These are phyloP conservation scores for Apteryx mantelli DNA, from an alignment of 2,113 vertebrate species.

Conservation along the genomic window DNA sequence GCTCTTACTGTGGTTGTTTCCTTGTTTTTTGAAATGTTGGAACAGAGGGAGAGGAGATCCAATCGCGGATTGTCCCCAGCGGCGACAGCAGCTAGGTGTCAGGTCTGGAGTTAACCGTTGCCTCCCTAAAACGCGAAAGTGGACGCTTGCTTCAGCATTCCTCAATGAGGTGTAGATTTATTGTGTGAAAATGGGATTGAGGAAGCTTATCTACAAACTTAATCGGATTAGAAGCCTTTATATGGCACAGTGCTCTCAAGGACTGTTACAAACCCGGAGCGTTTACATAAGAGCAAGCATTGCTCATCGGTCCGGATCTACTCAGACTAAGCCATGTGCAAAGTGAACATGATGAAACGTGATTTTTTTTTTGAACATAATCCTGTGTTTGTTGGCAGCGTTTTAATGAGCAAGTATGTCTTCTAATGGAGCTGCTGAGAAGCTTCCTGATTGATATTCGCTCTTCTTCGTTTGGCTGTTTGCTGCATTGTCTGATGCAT, in stretches of 20 bases:
- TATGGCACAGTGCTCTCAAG: background rate
- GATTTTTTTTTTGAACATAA: fast-evolving
- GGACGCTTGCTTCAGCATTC: background rate
- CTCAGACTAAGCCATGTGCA: background rate
- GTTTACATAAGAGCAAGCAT: background rate
- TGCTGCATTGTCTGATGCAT: too few species aligned
- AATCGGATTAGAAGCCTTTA: background rate
- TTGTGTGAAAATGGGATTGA: fast-evolving
- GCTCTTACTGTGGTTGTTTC: background rate
- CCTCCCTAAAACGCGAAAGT: background rate
- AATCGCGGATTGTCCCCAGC: background rate
- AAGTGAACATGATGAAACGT: background rate
- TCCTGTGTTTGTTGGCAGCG: fast-evolving
- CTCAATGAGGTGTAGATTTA: fast-evolving
- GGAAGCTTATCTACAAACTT: background rate
- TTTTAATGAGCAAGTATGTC: background rate
- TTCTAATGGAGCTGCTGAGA: background rate
- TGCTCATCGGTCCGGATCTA: background rate
- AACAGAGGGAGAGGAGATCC: background rate
- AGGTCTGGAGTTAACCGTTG: fast-evolving
- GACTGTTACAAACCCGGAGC: background rate
- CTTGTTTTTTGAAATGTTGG: background rate
- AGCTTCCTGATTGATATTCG: background rate
- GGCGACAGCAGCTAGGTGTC: background rate
- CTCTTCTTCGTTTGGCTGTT: fast-evolving